phyloP scores from a whole-genome alignment of 2,113 vertebrate species.

The Paraplagusia blochii region DNA sequence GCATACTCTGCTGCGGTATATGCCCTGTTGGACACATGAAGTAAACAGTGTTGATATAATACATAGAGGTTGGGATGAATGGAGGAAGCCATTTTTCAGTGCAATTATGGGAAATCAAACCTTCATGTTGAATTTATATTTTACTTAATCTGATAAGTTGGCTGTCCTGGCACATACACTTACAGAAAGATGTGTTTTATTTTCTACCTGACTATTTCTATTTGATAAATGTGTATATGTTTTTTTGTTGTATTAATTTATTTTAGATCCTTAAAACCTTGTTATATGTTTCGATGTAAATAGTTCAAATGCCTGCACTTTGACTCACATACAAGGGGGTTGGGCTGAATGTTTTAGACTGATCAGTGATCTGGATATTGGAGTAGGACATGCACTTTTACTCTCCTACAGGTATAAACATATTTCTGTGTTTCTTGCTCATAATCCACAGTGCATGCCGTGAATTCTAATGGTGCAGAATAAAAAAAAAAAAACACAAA shows the following conservation, averaged over 20 bases:
- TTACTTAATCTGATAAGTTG: conserved; percentile 3
- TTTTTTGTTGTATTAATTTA: conserved; percentile 39
- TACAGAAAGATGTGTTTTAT: neutral
- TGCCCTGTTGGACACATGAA: neutral
- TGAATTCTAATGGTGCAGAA: conserved; percentile 24
- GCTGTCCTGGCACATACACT: conserved; percentile 10
- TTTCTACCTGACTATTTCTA: conserved; percentile 1
- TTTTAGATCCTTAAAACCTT: conserved; percentile 46
- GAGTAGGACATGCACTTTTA: conserved; percentile 1
- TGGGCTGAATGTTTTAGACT: conserved; percentile 9
- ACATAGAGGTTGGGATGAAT: neutral
- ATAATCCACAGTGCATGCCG: conserved; percentile 28
- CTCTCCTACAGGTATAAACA: conserved; percentile 10
- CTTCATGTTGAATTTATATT: conserved; percentile 9
- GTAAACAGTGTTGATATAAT: neutral
- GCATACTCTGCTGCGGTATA: neutral
- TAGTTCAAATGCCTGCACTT: conserved; percentile 43
- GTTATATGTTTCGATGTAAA: conserved; percentile 11
- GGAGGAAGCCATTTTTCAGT: conserved; percentile 27
- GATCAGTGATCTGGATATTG: conserved; percentile 9
- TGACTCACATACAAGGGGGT: conserved; percentile 1
- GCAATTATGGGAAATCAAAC: conserved; percentile 7
- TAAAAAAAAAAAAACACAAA: conserved; percentile 31
- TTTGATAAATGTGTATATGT: conserved; percentile 12
- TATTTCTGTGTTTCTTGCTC: conserved; percentile 10